phyloP scores from a whole-genome alignment of 2,113 vertebrate genomes.

The Platycercus adscitus region DNA sequence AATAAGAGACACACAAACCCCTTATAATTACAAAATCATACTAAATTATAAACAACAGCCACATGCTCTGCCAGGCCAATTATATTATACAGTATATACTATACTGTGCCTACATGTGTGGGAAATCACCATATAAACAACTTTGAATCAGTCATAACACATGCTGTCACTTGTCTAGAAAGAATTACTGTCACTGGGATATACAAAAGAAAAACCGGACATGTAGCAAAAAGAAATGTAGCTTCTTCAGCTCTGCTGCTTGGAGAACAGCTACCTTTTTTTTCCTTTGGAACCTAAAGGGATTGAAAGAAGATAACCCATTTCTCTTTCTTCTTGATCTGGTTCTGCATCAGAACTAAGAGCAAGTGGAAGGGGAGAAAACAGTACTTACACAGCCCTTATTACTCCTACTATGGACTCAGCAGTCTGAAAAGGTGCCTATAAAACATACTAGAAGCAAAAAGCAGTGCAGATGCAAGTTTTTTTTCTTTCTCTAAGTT shows the following conservation, averaged over 20 bases:
- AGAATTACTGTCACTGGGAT: neutral
- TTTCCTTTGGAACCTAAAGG: neutral
- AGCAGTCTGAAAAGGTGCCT: neutral
- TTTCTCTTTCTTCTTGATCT: neutral
- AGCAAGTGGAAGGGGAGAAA: neutral
- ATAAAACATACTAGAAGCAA: neutral
- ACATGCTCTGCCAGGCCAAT: neutral
- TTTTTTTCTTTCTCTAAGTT: neutral
- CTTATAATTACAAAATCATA: neutral
- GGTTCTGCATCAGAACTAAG: neutral
- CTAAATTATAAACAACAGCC: neutral
- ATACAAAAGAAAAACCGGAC: neutral
- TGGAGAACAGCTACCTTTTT: neutral
- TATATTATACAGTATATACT: neutral
- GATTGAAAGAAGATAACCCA: neutral
- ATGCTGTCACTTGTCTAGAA: neutral
- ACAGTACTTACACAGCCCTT: neutral
- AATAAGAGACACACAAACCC: neutral
- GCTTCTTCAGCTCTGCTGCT: neutral
- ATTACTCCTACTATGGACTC: neutral
- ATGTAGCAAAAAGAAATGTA: neutral
- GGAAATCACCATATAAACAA: neutral
- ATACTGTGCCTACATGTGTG: rapidly evolving
- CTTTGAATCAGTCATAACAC: neutral
- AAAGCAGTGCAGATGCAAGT: neutral